Evolutionary conservation across 1,140 invertebrate species (phyloP).

Genomic region (Pemphigus obesinymphae): DNA sequence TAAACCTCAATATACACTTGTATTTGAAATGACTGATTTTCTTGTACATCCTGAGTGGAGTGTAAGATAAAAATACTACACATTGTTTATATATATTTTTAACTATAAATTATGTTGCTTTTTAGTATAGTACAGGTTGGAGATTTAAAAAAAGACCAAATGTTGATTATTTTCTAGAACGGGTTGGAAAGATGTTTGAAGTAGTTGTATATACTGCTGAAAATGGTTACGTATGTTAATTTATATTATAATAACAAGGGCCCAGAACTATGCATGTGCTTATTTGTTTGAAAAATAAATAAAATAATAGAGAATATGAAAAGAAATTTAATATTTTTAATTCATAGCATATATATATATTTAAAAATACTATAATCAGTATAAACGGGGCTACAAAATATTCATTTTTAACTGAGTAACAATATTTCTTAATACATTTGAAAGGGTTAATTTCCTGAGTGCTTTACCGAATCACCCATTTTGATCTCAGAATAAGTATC

Average conservation of each 20-base stretch:
- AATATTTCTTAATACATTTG: too few relatives aligned
- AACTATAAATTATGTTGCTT: background rate
- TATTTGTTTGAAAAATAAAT: too few relatives aligned
- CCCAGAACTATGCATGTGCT: too few relatives aligned
- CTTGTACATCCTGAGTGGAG: constrained; percentile 99
- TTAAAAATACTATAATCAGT: too few relatives aligned
- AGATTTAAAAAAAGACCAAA: constrained; percentile 96
- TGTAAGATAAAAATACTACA: constrained; percentile 31
- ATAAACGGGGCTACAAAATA: too few relatives aligned
- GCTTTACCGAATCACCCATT: too few relatives aligned
- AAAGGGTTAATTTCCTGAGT: too few relatives aligned
- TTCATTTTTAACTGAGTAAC: too few relatives aligned
- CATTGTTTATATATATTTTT: background rate
- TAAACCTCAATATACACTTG: constrained; percentile 94
- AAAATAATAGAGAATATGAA: too few relatives aligned
- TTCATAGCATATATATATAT: too few relatives aligned
- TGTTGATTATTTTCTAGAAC: constrained; percentile 89
- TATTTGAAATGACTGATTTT: constrained; percentile 93
- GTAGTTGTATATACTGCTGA: constrained; percentile 92
- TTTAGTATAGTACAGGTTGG: constrained; percentile 71
- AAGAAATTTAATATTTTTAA: too few relatives aligned
- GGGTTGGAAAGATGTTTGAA: constrained; percentile 89
- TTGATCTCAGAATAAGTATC: too few relatives aligned
- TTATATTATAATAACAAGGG: background rate
- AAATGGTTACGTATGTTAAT: constrained; percentile 63